Evolutionary conservation across 2,888 invertebrate species (phyloP), one percentile per base, ranked within the genome.

Genomic region (Temnothorax rugatulus): DNA sequence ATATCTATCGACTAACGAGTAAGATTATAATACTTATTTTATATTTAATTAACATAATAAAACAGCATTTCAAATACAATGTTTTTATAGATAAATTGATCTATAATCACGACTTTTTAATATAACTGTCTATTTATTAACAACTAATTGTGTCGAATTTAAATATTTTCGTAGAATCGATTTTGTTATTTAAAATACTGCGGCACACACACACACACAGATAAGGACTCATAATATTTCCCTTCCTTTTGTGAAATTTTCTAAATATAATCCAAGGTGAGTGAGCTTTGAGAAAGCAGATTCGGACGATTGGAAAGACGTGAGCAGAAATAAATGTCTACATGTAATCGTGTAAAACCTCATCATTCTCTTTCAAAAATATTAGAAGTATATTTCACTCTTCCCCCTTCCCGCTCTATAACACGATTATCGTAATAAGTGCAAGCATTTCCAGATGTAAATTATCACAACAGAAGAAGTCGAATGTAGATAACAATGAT

Each of bases 251-350:
- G 18, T 4, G 11, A 52, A 76, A 52, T 66, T 63, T 47, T 73
- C 29, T 38, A 52, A 76, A 38, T 52, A 18, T n/a, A 21, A 47
- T 47, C 9, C 34, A 47, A 75, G 38, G 18, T 25, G 9, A 66
- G 4, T 13, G 21, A 66, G 29, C 38, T n/a, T 54, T 21, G 50
- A 50, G 8, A 76, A 66, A 66, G 25, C 11, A 11, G 21, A 18
- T 25, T 76, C n/a, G 4, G 13, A 7, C 29, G 9, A 68, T 34
- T 18, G 41, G 13, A 29, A n/a, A 13, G 25, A 68, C 9, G n/a
- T 9, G 41, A 66, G n/a, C 52, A 41, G 21, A 68, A 54, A 68
- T 44, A 68, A 77, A 77, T 68, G 41, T 77, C 18, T 13, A 29
- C 9, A 15, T 38, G 21, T 25, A 50, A 41, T 74, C 61, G 38